phyloP scores from a whole-genome alignment of 2,888 invertebrate species.

The Cantharis lateralis region DNA sequence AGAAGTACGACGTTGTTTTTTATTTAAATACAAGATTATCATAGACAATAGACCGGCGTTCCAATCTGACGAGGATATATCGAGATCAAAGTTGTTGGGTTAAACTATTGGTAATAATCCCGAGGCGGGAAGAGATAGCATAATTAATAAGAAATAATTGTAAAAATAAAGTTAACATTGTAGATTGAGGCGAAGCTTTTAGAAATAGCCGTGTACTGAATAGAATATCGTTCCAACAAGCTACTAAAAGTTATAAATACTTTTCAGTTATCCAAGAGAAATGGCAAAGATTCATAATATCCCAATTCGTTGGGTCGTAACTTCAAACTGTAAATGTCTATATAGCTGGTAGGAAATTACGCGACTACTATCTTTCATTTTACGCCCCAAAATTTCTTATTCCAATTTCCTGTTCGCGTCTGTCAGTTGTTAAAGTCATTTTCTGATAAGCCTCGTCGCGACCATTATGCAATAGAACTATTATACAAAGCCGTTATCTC shows the following conservation, averaged over 20 bases:
- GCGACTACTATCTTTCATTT: slow-evolving; percentile 77
- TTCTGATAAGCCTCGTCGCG: slow-evolving; percentile 67
- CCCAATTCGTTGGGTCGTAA: slow-evolving; percentile 26
- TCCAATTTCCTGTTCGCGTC: slow-evolving; percentile 68
- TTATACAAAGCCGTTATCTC: slow-evolving; percentile 57
- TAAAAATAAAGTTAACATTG: slow-evolving; percentile 35
- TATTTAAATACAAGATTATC: not conserved
- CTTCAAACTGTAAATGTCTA: slow-evolving; percentile 49
- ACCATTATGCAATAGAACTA: slow-evolving; percentile 60
- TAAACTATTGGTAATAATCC: not conserved
- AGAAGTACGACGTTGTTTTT: not conserved
- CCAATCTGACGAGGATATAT: not conserved
- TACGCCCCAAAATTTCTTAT: slow-evolving; percentile 79
- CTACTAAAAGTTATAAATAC: slow-evolving; percentile 38
- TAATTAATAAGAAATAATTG: not conserved
- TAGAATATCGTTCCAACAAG: slow-evolving; percentile 46
- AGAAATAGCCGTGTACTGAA: slow-evolving; percentile 47
- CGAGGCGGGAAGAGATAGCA: not conserved
- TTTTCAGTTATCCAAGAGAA: slow-evolving; percentile 41
- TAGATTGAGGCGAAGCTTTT: slow-evolving; percentile 38
- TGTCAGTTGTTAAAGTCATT: slow-evolving; percentile 72
- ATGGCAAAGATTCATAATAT: slow-evolving; percentile 14
- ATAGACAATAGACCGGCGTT: not conserved
- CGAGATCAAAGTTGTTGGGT: not conserved
- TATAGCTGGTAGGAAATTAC: slow-evolving; percentile 67